Evolutionary conservation across 64 coral and sea anemone species (phyloP), one percentile per base, ranked within the genome.

Genomic region (Hydrozoanthus tunicans): DNA sequence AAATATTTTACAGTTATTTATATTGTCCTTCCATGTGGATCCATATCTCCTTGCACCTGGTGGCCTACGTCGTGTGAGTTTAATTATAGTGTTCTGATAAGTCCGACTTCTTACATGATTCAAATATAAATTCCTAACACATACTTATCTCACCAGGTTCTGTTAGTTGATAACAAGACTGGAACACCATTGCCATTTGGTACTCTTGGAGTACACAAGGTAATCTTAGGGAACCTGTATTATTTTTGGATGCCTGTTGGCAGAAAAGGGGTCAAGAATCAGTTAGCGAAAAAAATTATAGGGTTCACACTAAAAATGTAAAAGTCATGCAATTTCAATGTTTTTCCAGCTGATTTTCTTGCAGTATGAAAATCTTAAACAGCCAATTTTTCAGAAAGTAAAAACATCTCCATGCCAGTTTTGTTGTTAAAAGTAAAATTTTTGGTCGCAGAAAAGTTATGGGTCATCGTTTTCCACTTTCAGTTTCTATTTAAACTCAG

Each of bases 121-220:
- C 20, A 20, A 20, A 20, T 20, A 20, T 20, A 20, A 20, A 20
- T 20, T 20, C 20, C 20, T 20, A 20, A 20, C 20, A 20, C 20
- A 20, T 86, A 71, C 1, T 12, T 91, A 91, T 56, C 20, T 93
- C 17, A 20, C 9, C 51, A 98, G 96, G 96, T 98, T 5, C 54
- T 98, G 32, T 89, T 98, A 27, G 94, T 99, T 15, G 97, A 99
- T 78, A 95, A 91, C 64, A 99, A 99, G 51, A 99, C 97, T 52
- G 85, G 94, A 58, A 95, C 72, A 9, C 97, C 97, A 43, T 89
- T 98, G 24, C 96, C 96, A 15, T 98, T 98, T 95, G 96, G 96
- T 63, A 98, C 96, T 51, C 93, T 98, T 9, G 96, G 96, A 53
- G 93, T 98, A 53, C 93, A 98, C 89, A 98, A 98, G 91, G 96